Evolutionary conservation across 2,113 vertebrate genomes (phyloP).

Genomic region (Coregonus clupeaformis): DNA sequence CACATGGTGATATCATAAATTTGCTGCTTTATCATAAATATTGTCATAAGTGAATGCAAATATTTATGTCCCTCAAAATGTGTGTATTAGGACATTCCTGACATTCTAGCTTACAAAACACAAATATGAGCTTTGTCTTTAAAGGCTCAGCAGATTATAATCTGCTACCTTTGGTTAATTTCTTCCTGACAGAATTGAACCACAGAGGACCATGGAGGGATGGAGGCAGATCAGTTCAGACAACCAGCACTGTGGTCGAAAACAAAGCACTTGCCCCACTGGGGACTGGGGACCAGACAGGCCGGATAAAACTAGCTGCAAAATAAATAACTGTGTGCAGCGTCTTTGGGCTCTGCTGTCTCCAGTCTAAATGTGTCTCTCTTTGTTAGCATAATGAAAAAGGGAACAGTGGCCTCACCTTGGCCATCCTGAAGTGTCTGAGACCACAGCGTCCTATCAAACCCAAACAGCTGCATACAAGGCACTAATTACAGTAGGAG

Average conservation of each 20-base stretch:
- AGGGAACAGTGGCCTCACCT: slow-evolving; percentile 34
- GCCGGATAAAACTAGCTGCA: neutral
- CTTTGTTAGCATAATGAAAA: slow-evolving; percentile 44
- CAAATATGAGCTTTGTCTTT: slow-evolving; percentile 5
- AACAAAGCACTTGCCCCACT: neutral
- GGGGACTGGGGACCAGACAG: slow-evolving; percentile 3
- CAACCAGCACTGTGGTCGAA: neutral
- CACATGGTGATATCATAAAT: too few species aligned
- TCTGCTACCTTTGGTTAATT: neutral
- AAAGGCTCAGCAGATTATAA: slow-evolving; percentile 6
- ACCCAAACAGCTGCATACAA: slow-evolving; percentile 53
- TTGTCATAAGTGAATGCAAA: too few species aligned
- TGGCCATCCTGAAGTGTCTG: slow-evolving; percentile 34
- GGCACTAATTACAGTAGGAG: slow-evolving; percentile 55
- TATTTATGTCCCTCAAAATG: too few species aligned
- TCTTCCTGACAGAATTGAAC: slow-evolving; percentile 4
- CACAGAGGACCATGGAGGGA: neutral
- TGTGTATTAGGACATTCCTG: too few species aligned
- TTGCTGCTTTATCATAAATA: too few species aligned
- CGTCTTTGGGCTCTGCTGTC: slow-evolving; percentile 36
- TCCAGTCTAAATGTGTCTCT: slow-evolving; percentile 32
- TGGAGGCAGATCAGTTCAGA: neutral
- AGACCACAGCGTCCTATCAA: slow-evolving; percentile 54
- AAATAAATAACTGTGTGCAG: slow-evolving; percentile 28
- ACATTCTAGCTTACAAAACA: slow-evolving; percentile 9